Evolutionary conservation across 2,113 vertebrate genomes (phyloP).

Genomic region (Heptranchias perlo): DNA sequence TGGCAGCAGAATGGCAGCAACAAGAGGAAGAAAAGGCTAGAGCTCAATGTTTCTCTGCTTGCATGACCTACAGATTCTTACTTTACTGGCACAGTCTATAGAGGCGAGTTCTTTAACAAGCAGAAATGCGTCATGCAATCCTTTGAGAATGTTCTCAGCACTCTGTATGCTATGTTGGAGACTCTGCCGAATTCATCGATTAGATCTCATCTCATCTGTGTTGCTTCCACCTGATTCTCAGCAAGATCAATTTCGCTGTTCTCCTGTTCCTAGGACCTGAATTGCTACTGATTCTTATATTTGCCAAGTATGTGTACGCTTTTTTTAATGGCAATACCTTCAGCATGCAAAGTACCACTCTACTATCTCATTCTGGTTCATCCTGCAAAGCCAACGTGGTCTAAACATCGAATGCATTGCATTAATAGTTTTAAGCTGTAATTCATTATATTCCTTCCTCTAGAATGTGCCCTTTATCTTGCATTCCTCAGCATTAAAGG

Average conservation of each 20-base stretch:
- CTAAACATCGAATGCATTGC: background rate
- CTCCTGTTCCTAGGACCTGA: background rate
- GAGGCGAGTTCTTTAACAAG: background rate
- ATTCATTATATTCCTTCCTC: background rate
- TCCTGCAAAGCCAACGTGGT: background rate
- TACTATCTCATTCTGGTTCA: background rate
- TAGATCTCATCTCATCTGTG: background rate
- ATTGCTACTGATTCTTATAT: background rate
- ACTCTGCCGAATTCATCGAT: background rate
- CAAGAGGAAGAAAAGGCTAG: background rate
- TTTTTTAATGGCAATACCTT: background rate
- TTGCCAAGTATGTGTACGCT: background rate
- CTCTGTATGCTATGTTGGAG: background rate
- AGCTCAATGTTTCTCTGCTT: background rate
- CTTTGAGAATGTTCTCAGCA: background rate
- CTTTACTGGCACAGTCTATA: background rate
- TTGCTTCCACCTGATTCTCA: background rate
- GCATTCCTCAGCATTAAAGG: background rate
- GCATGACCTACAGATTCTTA: background rate
- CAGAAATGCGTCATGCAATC: background rate
- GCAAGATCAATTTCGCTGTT: background rate
- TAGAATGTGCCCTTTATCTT: background rate
- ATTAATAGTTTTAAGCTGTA: background rate
- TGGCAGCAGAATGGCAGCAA: background rate
- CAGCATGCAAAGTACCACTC: background rate